Conservation (phyloP, 2,113 vertebrate species). For the Hippocampus guttulatus region DNA sequence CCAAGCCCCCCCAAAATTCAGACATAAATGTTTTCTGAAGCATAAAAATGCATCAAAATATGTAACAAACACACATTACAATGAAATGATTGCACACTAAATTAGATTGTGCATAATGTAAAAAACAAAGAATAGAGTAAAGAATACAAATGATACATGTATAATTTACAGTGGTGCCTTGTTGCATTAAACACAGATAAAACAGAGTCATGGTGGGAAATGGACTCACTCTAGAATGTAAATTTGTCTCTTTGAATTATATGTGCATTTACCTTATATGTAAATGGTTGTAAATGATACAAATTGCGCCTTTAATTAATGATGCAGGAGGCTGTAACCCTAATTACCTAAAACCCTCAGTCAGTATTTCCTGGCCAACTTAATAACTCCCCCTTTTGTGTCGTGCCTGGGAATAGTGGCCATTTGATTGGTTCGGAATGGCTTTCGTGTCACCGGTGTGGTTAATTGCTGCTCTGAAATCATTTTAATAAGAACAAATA, state of each 20-base stretch:
- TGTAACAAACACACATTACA: too few relatives aligned
- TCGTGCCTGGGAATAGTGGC: conserved; percentile 32
- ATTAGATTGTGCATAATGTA: too few relatives aligned
- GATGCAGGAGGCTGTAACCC: conserved; percentile 26
- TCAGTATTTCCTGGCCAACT: conserved; percentile 43
- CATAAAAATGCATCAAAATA: too few relatives aligned
- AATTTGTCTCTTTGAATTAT: not conserved
- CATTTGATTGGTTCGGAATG: conserved; percentile 37
- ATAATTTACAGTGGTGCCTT: too few relatives aligned
- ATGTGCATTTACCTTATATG: conserved; percentile 1
- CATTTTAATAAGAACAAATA: conserved; percentile 54
- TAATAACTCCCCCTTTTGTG: conserved; percentile 46
- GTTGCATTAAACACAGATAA: not conserved
- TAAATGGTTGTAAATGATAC: not conserved
- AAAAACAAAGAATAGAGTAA: too few relatives aligned
- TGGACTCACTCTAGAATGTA: not conserved
- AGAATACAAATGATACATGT: too few relatives aligned
- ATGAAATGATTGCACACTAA: too few relatives aligned
- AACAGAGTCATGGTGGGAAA: not conserved
- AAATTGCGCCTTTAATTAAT: conserved; percentile 23
- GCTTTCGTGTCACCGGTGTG: conserved; percentile 34
- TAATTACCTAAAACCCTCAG: conserved; percentile 52
- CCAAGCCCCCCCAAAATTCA: too few relatives aligned
- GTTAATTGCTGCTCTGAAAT: conserved; percentile 56
- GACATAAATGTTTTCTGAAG: too few relatives aligned